Evolutionary conservation across 1,140 invertebrate species (phyloP).

Genomic region (Elymnias hypermnestra): DNA sequence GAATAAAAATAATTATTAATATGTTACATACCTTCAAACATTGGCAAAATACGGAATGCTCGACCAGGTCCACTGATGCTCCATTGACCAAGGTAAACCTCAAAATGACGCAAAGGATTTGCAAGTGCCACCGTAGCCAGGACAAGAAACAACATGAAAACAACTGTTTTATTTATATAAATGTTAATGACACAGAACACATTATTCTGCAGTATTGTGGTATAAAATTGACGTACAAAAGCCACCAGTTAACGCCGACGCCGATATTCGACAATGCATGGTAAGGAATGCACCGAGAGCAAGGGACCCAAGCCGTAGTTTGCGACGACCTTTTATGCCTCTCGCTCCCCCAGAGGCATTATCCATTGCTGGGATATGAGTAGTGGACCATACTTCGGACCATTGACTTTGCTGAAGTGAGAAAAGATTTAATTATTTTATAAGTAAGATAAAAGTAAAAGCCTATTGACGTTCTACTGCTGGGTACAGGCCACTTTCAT

Average conservation of each 20-base stretch:
- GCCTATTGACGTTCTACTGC: too few relatives aligned
- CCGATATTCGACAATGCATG: constrained; percentile 51
- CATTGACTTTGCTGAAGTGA: constrained; percentile 34
- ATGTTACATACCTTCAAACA: constrained; percentile 48
- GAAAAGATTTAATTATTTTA: too few relatives aligned
- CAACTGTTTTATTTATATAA: constrained; percentile 31
- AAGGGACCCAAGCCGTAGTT: constrained; percentile 40
- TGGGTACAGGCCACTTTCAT: too few relatives aligned
- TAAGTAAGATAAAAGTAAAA: too few relatives aligned
- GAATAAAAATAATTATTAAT: not conserved
- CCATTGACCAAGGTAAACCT: constrained; percentile 67
- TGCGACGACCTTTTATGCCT: constrained; percentile 37
- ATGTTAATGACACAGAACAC: too few relatives aligned
- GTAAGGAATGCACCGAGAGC: constrained; percentile 40
- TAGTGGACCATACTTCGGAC: constrained; percentile 59
- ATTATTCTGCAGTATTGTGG: not conserved
- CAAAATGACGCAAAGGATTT: constrained; percentile 61
- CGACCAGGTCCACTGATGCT: constrained; percentile 63
- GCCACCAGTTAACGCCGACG: constrained; percentile 49
- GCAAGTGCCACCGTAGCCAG: constrained; percentile 37
- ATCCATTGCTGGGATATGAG: constrained; percentile 50
- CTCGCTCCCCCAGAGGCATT: constrained; percentile 33
- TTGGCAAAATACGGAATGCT: constrained; percentile 55
- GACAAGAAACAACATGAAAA: constrained; percentile 48
- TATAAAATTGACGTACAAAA: constrained; percentile 33